phyloP scores from a whole-genome alignment of 2,113 vertebrate genomes.

The Chionomys nivalis region DNA sequence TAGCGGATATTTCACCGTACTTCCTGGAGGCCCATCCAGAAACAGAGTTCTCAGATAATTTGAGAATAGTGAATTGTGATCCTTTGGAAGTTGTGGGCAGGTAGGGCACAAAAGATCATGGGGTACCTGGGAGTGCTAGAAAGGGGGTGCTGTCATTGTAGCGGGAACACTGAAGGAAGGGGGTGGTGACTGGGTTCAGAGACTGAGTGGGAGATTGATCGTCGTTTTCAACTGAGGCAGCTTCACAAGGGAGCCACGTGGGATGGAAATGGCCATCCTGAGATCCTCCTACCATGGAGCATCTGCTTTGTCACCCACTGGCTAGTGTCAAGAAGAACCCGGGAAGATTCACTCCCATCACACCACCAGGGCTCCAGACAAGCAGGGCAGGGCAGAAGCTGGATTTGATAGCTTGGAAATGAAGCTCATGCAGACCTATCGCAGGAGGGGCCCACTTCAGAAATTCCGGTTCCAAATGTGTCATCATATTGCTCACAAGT shows the following conservation, averaged over 20 bases:
- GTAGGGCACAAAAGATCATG: not conserved
- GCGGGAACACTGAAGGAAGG: too few relatives aligned
- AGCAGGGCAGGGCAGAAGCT: not conserved
- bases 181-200: not conserved
- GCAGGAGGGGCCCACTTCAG: not conserved
- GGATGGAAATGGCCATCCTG: not conserved
- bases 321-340: not conserved
- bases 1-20: not conserved
- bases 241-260: fast-evolving
- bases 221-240: not conserved
- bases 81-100: not conserved
- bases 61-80: not conserved
- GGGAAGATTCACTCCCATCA: not conserved
- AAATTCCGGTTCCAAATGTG: not conserved
- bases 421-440: not conserved
- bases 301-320: not conserved
- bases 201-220: not conserved
- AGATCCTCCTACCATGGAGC: fast-evolving
- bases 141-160: not conserved
- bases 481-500: not conserved
- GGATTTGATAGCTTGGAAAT: not conserved
- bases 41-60: not conserved
- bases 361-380: not conserved
- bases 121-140: too few relatives aligned
- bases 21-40: not conserved